Conservation (phyloP, 23 tunicate species). For the Corella eumyota region DNA sequence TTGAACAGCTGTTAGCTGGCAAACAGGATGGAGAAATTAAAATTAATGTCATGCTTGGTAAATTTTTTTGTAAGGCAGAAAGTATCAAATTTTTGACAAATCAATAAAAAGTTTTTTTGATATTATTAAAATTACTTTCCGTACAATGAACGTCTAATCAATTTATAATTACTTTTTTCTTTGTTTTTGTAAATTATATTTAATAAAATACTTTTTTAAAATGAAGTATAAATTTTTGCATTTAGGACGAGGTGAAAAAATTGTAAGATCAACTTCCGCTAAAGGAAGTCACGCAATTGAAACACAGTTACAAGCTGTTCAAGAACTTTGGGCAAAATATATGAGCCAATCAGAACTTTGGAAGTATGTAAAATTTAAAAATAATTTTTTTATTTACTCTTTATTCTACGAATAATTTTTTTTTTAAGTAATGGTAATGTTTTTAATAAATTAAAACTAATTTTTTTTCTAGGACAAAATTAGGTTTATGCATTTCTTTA, state of each 20-base stretch:
- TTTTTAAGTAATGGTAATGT: background rate
- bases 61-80: too few relatives aligned
- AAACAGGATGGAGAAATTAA: conserved; percentile 84
- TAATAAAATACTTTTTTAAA: too few relatives aligned
- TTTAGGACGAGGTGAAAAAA: conserved; percentile 69
- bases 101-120: too few relatives aligned
- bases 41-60: conserved; percentile 61
- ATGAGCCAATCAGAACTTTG: conserved; percentile 21
- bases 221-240: too few relatives aligned
- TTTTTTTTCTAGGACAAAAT: conserved; percentile 23
- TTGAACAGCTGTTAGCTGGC: conserved; percentile 29
- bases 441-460: background rate
- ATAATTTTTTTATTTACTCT: background rate
- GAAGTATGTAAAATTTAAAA: conserved; percentile 15
- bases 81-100: too few relatives aligned
- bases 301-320: conserved; percentile 23
- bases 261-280: conserved; percentile 34
- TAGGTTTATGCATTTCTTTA: conserved; percentile 24
- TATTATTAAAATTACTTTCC: too few relatives aligned
- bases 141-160: too few relatives aligned
- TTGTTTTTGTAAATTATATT: too few relatives aligned
- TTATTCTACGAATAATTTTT: background rate
- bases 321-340: conserved; percentile 37
- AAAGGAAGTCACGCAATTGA: conserved; percentile 50
- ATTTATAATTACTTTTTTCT: too few relatives aligned